Evolutionary conservation across 2,113 vertebrate genomes (phyloP).

Genomic region (Apistogramma diplotaenia): DNA sequence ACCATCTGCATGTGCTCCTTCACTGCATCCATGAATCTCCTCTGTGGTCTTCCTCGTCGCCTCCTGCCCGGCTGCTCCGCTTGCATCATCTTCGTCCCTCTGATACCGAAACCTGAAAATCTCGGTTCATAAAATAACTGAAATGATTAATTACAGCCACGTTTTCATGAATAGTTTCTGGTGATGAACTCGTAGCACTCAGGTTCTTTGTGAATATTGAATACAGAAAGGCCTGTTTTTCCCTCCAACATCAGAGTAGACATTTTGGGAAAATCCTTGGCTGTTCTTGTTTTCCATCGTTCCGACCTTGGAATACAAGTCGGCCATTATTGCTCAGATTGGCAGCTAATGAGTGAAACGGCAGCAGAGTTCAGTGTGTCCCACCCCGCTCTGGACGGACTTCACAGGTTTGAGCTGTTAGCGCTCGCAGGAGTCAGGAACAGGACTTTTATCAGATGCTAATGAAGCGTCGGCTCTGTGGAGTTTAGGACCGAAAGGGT

Average conservation of each 20-base stretch:
- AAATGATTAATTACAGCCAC: not conserved
- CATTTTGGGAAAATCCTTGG: not conserved
- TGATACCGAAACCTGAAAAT: not conserved
- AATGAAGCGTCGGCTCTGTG: not conserved
- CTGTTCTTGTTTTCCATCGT: not conserved
- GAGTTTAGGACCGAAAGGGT: not conserved
- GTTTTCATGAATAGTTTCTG: not conserved
- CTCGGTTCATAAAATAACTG: not conserved
- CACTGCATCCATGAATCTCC: not conserved
- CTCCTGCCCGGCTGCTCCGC: not conserved
- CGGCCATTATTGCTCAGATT: not conserved
- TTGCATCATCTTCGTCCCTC: not conserved
- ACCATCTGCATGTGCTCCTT: not conserved
- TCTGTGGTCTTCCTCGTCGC: not conserved
- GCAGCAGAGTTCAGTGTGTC: not conserved
- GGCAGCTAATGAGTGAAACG: not conserved
- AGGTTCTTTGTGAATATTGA: not conserved
- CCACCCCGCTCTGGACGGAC: fast-evolving
- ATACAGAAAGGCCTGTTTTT: not conserved
- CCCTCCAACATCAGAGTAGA: not conserved
- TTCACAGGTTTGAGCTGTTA: not conserved
- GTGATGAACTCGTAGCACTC: not conserved
- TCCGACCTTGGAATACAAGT: not conserved
- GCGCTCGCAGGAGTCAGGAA: not conserved
- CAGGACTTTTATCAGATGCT: not conserved